Conservation (phyloP, 2,888 invertebrate genomes). For the Diarsia rubi region DNA sequence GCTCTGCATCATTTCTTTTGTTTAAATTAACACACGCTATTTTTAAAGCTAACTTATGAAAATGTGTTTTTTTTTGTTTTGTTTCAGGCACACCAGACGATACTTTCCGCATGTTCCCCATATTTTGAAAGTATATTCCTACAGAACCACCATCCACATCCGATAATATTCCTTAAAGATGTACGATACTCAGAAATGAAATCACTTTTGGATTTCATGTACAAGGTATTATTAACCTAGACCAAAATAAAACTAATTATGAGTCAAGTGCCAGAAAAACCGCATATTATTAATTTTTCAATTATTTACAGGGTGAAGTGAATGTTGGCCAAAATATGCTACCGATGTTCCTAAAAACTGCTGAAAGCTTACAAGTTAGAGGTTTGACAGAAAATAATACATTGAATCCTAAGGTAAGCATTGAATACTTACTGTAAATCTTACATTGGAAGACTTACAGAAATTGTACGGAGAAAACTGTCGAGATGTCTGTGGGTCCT, state of each 20-base stretch:
- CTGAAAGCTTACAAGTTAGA: slow-evolving; percentile 97
- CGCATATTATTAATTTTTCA: slow-evolving; percentile 33
- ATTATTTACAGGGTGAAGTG: slow-evolving; percentile 92
- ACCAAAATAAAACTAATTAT: slow-evolving; percentile 6
- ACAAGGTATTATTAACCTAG: slow-evolving; percentile 92
- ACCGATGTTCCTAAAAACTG: slow-evolving; percentile 97
- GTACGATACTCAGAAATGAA: slow-evolving; percentile 97
- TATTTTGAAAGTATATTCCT: slow-evolving; percentile 98
- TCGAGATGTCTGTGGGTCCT: neutral
- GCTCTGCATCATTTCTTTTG: slow-evolving; percentile 77
- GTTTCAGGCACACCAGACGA: slow-evolving; percentile 97
- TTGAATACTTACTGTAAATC: neutral
- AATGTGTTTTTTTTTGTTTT: slow-evolving; percentile 70
- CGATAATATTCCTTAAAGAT: slow-evolving; percentile 98
- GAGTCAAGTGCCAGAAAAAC: slow-evolving; percentile 19
- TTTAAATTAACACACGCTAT: slow-evolving; percentile 70
- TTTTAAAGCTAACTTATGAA: slow-evolving; percentile 64
- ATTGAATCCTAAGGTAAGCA: slow-evolving; percentile 89
- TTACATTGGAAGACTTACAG: neutral
- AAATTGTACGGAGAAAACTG: neutral
- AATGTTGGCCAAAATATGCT: slow-evolving; percentile 97
- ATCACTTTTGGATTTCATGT: slow-evolving; percentile 97
- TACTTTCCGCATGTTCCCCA: slow-evolving; percentile 98
- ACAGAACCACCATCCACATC: slow-evolving; percentile 97
- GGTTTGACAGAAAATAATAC: slow-evolving; percentile 97